Evolutionary conservation across 2,888 invertebrate species (phyloP).

Genomic region (Drosophila nigritarsus): DNA sequence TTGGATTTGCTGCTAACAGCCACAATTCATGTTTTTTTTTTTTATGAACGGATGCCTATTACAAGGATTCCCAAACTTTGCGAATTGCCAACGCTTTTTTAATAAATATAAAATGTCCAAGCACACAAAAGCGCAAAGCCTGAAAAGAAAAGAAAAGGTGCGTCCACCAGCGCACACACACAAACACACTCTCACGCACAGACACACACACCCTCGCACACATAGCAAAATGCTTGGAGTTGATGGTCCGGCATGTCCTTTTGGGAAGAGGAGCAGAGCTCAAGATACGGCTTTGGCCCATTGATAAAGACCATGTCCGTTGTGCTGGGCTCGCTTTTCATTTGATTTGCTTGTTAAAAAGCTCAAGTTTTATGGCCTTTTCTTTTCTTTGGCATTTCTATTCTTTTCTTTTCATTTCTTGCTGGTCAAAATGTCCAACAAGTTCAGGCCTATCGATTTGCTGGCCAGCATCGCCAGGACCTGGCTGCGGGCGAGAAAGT

Average conservation of each 20-base stretch:
- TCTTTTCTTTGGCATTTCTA: conserved; percentile 24
- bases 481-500: not conserved
- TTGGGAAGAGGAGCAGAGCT: conserved; percentile 9
- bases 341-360: conserved; percentile 79
- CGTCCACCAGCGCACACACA: conserved; percentile 44
- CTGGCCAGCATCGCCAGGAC: conserved; percentile 28
- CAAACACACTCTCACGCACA: not conserved
- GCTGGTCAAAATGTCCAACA: conserved; percentile 53
- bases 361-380: conserved; percentile 79
- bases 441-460: conserved; percentile 72
- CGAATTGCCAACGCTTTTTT: conserved; percentile 60
- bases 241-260: conserved; percentile 58
- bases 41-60: conserved; percentile 80
- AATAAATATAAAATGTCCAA: conserved; percentile 78
- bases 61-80: conserved; percentile 43
- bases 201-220: not conserved
- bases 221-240: conserved; percentile 52
- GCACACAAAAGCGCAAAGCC: conserved; percentile 19
- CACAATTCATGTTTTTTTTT: conserved; percentile 72
- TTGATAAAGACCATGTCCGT: conserved; percentile 57
- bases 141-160: conserved; percentile 58
- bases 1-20: conserved; percentile 81
- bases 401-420: conserved; percentile 12
- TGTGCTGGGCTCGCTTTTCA: conserved; percentile 56
- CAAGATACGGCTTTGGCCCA: conserved; percentile 24